Evolutionary conservation across 1,140 invertebrate species (phyloP).

Genomic region (Dryas iulia): DNA sequence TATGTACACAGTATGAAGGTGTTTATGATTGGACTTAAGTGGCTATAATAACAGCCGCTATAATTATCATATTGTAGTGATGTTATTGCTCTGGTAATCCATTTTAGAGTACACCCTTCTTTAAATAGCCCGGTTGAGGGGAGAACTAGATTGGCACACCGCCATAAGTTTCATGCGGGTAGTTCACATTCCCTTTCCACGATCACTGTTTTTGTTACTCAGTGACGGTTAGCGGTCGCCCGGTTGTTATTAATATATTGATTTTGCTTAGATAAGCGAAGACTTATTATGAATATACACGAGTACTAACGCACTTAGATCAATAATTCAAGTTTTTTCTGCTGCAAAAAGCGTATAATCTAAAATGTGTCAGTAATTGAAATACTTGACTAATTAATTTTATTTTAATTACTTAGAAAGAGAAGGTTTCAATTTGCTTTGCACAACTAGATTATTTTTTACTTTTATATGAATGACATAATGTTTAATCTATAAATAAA

Average conservation of each 20-base stretch:
- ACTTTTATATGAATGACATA: neutral
- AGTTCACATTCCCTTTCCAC: slow-evolving; percentile 43
- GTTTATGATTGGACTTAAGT: slow-evolving; percentile 10
- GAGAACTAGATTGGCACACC: slow-evolving; percentile 60
- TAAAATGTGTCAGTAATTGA: neutral
- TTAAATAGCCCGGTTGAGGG: slow-evolving; percentile 58
- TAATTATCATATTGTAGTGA: slow-evolving; percentile 21
- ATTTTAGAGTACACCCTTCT: slow-evolving; percentile 56
- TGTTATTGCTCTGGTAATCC: slow-evolving; percentile 37
- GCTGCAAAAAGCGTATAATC: neutral
- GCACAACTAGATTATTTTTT: neutral
- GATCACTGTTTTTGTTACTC: slow-evolving; percentile 40
- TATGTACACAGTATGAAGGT: neutral
- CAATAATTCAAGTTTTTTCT: neutral
- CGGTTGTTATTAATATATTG: slow-evolving; percentile 55
- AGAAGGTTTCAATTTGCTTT: neutral
- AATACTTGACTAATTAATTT: slow-evolving; percentile 9
- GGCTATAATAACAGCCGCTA: slow-evolving; percentile 11
- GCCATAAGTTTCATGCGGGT: slow-evolving; percentile 65
- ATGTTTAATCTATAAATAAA: neutral
- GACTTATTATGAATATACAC: slow-evolving; percentile 12
- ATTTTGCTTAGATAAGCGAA: slow-evolving; percentile 51
- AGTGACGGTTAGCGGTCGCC: slow-evolving; percentile 47
- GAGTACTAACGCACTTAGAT: neutral
- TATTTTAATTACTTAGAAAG: neutral